Conservation (phyloP, 2,888 invertebrate genomes). For the Noctua janthe region DNA sequence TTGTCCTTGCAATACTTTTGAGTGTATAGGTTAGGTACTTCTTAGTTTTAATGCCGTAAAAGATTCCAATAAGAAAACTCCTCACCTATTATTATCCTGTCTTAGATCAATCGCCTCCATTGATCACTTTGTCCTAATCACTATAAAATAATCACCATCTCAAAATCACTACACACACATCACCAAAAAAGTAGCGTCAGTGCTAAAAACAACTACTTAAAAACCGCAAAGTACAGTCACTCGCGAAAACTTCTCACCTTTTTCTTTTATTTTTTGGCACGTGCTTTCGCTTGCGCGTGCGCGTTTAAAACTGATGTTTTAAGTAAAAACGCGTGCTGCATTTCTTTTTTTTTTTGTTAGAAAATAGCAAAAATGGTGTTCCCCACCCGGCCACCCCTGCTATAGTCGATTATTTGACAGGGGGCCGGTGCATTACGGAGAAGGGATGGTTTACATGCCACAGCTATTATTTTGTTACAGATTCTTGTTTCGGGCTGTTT, state of each 20-base stretch:
- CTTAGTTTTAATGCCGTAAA: not conserved
- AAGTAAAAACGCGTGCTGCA: constrained; percentile 86
- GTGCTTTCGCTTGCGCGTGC: constrained; percentile 85
- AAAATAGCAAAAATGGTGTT: constrained; percentile 86
- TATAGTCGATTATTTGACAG: constrained; percentile 79
- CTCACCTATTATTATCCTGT: constrained; percentile 78
- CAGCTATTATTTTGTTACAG: constrained; percentile 5
- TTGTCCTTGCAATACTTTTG: not conserved
- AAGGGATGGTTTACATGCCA: constrained; percentile 77
- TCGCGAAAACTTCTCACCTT: constrained; percentile 36
- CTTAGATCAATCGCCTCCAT: constrained; percentile 77
- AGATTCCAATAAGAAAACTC: constrained; percentile 75
- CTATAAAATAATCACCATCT: constrained; percentile 56
- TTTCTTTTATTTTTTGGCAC: constrained; percentile 72
- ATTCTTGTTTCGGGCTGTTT: not conserved
- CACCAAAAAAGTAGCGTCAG: constrained; percentile 37
- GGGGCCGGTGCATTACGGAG: constrained; percentile 86
- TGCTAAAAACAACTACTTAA: constrained; percentile 9
- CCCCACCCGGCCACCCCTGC: constrained; percentile 83
- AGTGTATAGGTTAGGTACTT: not conserved
- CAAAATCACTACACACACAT: constrained; percentile 28
- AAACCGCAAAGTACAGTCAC: constrained; percentile 38
- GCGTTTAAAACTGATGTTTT: constrained; percentile 87
- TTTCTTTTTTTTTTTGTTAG: constrained; percentile 82
- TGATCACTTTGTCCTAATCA: constrained; percentile 73